Evolutionary conservation across 2,113 vertebrate genomes (phyloP), one percentile per base, ranked within the genome.

Genomic region (Echinops telfairi): DNA sequence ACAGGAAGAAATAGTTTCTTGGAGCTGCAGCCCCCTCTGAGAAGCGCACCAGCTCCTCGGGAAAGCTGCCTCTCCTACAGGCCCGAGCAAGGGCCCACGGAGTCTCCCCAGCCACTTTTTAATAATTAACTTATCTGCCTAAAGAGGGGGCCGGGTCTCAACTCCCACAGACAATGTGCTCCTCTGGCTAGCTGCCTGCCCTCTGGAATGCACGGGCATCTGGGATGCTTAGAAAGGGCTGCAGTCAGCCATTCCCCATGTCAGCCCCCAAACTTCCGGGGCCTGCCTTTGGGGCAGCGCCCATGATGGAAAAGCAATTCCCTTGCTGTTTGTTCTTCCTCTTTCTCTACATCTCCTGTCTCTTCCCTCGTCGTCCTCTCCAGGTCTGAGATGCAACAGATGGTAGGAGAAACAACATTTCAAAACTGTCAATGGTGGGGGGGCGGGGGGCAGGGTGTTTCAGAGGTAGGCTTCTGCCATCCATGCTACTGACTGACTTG

Each of bases 61-160:
- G 94, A 90, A 90, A 16, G 87, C 62, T 91, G 64, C 73, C 94
- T 91, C 89, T 92, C 86, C 93, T 89, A 14, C 36, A 43, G 77
- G 33, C 86, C 80, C 1, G 40, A 57, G 64, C 86, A 20, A 25
- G 4, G 77, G 90, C 83, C 15, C 73, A 1, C 10, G 84, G 76
- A 86, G 15, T 33, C 68, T 33, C 60, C 84, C 73, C 92, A 93
- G 88, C 40, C 33, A 57, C 93, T 95, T 96, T 91, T 84, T 82
- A 94, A 70, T 95, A 95, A 95, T 93, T 84, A 95, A 95, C 86
- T 90, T 57, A 92, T 94, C 73, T 22, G 29, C 78, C 77, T 6
- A 12, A 68, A 68, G 91, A 92, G 81, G 16, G 40, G 87, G 81
- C 87, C 33, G 0, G 79, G 71, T 62, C 12, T 1, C 0, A 23